Evolutionary conservation across 1,140 invertebrate genomes (phyloP), one percentile per base, ranked within the genome.

Genomic region (Brachystomella parvula): DNA sequence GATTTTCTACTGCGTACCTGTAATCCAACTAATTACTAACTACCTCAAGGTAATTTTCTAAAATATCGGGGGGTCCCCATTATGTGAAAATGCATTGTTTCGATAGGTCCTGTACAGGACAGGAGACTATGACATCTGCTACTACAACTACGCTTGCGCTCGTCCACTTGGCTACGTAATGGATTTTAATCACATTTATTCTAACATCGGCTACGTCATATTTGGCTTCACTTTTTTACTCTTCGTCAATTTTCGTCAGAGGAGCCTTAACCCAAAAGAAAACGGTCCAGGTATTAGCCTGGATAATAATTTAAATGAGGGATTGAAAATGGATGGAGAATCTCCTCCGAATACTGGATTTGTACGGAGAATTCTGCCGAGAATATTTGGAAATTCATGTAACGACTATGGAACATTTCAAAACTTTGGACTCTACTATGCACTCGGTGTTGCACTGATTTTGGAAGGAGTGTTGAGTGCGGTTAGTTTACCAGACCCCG

Each of bases 141-240:
- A 92, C 75, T 96, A 93, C 80, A 96, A 96, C 77, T 94, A 94
- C 77, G 77, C 88, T 12, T 96, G 93, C 77, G 85, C 90, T 0
- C 87, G 91, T 79, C 89, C 89, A 1, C 78, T 90, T 15, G 82
- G 84, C 24, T 76, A 84, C 2, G 75, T 89, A 19, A 88, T 85
- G 26, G 89, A 92, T 74, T 90, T 90, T 74, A 90, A 90, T 80
- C 92, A 93, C 76, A 84, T 94, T n/a, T 94, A 87, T 76, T 92
- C 90, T 3, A 96, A 95, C 77, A 83, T 92, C 64, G 89, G 89
- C 0, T 96, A 95, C 72, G 77, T 94, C n/a, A 75, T 91, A 64
- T 82, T 94, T 0, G 92, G 93, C 0, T 63, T 82, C 1, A 73
- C 88, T 44, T 88, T 88, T 75, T 77, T 87, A 53, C 76, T 82